These are phyloP conservation scores for Neofelis nebulosa DNA, from an alignment of 2,113 vertebrate species.

Conservation along the genomic window DNA sequence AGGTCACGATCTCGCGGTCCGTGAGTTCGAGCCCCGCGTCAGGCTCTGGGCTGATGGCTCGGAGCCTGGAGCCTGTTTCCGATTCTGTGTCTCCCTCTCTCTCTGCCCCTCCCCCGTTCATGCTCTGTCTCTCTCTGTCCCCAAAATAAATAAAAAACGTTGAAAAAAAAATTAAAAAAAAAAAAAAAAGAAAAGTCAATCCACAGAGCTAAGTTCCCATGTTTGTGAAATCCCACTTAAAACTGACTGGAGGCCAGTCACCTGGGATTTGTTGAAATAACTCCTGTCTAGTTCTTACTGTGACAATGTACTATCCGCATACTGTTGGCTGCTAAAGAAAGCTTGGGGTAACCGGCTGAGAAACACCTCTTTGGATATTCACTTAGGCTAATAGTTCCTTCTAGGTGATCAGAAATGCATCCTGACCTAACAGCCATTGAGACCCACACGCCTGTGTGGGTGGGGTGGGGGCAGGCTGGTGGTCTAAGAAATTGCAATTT, in stretches of 20 bases:
- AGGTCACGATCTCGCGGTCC: too few relatives aligned
- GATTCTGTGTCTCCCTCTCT: too few relatives aligned
- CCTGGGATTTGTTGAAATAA: slow-evolving; percentile 61
- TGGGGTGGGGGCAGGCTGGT: neutral
- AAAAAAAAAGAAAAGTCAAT: slow-evolving; percentile 54
- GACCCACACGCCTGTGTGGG: neutral
- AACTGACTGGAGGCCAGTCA: slow-evolving; percentile 43
- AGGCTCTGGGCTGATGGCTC: too few relatives aligned
- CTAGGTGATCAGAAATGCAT: slow-evolving; percentile 18
- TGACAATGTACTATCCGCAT: neutral
- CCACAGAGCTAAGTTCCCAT: slow-evolving; percentile 35
- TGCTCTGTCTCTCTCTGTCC: too few relatives aligned
- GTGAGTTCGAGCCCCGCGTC: too few relatives aligned
- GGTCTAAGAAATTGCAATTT: neutral
- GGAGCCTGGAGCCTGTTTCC: too few relatives aligned
- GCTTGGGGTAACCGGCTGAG: neutral
- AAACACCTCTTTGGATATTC: neutral
- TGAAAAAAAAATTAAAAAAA: too few relatives aligned
- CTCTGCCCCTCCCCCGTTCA: too few relatives aligned
- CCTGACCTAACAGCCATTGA: neutral
- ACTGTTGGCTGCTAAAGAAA: slow-evolving; percentile 19
- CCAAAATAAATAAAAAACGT: too few relatives aligned
- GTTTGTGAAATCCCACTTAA: slow-evolving; percentile 43
- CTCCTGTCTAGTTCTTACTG: slow-evolving; percentile 48
- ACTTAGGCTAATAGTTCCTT: neutral